Evolutionary conservation across 92 coral and sea anemone species (phyloP), one percentile per base, ranked within the genome.

Genomic region (Parazoanthus darwini): DNA sequence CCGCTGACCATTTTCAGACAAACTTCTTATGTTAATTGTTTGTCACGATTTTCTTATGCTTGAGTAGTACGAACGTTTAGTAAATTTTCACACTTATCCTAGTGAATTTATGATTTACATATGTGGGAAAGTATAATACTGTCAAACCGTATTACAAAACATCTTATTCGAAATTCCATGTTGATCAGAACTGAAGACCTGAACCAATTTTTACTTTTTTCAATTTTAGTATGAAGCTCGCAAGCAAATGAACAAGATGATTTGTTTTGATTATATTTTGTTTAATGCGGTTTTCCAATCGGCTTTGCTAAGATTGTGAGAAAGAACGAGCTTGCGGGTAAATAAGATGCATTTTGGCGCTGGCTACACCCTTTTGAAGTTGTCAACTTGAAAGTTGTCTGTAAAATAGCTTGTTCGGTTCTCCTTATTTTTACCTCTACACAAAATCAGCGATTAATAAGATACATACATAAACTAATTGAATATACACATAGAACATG

Each of bases 1-100:
- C 80, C 70, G 80, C 80, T 76, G 80, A 20, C 80, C 33, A 8
- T 5, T 76, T 39, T 8, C 14, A 76, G 46, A 76, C 48, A 76
- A 76, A 37, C 15, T n/a, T 37, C 37, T 39, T 11, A 76, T 10
- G 51, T 48, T 48, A 48, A 42, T 39, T 44, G 14, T 20, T 22
- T 76, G 46, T 76, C 80, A 39, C 5, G 79, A 76, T 25, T 22
- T 39, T 13, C 22, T 29, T 23, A 33, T 29, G 18, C 78, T 74
- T 74, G 44, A 36, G 8, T 13, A 33, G 22, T 35, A 74, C 10
- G 46, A 54, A 54, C 14, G 44, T 44, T 16, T 22, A 46, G 78
- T 20, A 42, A 74, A 35, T 6, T 35, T 42, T 74, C 23, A 74
- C 78, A 74, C 78, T 74, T 74, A 36, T 36, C 37, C 37, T 13